Conservation (phyloP, 2,113 vertebrate species). For the Sebastes schlegelii region DNA sequence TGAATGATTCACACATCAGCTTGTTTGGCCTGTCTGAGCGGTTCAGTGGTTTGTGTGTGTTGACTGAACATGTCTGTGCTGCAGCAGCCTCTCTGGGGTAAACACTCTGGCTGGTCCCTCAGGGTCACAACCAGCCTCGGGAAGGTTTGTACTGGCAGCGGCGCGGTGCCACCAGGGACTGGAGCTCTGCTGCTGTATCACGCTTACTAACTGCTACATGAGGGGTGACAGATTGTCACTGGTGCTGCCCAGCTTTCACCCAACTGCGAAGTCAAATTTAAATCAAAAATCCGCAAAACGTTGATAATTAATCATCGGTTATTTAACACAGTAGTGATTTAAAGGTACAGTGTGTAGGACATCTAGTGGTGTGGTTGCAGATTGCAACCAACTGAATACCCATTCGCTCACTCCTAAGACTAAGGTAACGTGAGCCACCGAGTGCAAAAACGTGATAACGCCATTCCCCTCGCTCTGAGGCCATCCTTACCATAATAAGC, state of each 20-base stretch:
- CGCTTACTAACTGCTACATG: not conserved
- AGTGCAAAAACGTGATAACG: too few species aligned
- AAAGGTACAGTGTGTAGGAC: too few species aligned
- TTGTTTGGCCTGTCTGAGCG: constrained; percentile 55
- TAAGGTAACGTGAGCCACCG: too few species aligned
- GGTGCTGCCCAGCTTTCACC: not conserved
- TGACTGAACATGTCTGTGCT: constrained; percentile 46
- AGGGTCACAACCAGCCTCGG: constrained; percentile 35
- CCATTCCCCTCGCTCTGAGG: too few species aligned
- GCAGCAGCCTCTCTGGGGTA: constrained; percentile 6
- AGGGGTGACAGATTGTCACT: not conserved
- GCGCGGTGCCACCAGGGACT: not conserved
- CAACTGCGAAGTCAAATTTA: not conserved
- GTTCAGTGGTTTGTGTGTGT: constrained; percentile 41
- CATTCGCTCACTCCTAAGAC: too few species aligned
- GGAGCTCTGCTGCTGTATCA: constrained; percentile 11
- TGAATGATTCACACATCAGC: constrained; percentile 51
- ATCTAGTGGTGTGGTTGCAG: too few species aligned
- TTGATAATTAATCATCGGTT: too few species aligned
- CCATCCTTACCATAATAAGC: too few species aligned
- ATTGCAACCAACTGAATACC: too few species aligned
- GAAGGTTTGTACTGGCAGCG: constrained; percentile 40
- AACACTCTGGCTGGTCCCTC: constrained; percentile 25
- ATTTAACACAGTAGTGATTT: too few species aligned
- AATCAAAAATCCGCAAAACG: not conserved